Percentiles rank a stretch among this genome's conserved stretches.
These are phyloP conservation scores for Oncorhynchus keta DNA, from an alignment of 2,113 vertebrate species.

Conservation along the genomic window DNA sequence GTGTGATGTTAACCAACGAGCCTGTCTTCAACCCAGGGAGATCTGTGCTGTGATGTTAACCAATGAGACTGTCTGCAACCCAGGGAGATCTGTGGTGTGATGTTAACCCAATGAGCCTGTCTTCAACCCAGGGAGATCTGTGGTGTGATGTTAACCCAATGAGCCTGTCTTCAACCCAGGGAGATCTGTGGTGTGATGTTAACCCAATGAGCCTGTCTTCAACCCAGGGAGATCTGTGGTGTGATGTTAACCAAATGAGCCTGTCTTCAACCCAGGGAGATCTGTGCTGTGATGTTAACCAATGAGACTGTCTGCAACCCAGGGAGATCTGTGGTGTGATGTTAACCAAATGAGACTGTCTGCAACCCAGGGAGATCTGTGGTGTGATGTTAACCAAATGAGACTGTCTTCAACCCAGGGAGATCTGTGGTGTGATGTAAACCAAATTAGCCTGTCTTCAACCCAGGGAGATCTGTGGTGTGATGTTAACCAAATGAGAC, in stretches of 20 bases:
- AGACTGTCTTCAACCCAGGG: slow-evolving; percentile 22
- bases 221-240: too few relatives aligned
- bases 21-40: slow-evolving; percentile 21
- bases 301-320: slow-evolving; percentile 23
- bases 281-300: too few relatives aligned
- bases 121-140: slow-evolving; percentile 15
- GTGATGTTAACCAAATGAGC: too few relatives aligned
- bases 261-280: slow-evolving; percentile 11
- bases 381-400: slow-evolving; percentile 15
- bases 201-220: too few relatives aligned
- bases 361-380: slow-evolving; percentile 13
- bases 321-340: slow-evolving; percentile 19
- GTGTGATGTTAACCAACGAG: slow-evolving; percentile 18
- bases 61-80: slow-evolving; percentile 22
- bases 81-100: slow-evolving; percentile 14
- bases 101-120: slow-evolving; percentile 21
- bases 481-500: slow-evolving; percentile 18
- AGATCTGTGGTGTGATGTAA: slow-evolving; percentile 18
- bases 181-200: too few relatives aligned
- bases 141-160: slow-evolving; percentile 10
- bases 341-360: slow-evolving; percentile 22
- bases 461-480: slow-evolving; percentile 9
- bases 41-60: slow-evolving; percentile 19
- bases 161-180: slow-evolving; percentile 10
- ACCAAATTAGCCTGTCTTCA: slow-evolving; percentile 23